phyloP scores from a whole-genome alignment of 53 echinoderm and acorn worm genomes.

The Holothuria leucospilota region DNA sequence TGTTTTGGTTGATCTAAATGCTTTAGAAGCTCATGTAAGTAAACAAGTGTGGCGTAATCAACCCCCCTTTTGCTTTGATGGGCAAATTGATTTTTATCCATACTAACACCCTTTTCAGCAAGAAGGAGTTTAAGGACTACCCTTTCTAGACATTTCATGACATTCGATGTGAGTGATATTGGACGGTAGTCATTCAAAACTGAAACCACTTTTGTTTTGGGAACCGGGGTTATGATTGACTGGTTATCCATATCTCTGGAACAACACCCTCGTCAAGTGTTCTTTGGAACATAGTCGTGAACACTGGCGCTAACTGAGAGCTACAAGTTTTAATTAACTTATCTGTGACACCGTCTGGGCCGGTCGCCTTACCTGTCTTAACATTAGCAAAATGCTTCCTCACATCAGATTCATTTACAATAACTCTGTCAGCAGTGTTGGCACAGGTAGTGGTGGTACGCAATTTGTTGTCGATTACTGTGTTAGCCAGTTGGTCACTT shows the following conservation, averaged over 20 bases:
- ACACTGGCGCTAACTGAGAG: constrained; percentile 15
- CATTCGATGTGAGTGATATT: constrained; percentile 43
- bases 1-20: constrained; percentile 26
- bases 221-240: constrained; percentile 43
- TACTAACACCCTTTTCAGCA: not conserved
- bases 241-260: constrained; percentile 29
- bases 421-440: not conserved
- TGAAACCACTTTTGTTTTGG: constrained; percentile 29
- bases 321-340: constrained; percentile 32
- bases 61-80: constrained; percentile 39
- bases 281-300: constrained; percentile 29
- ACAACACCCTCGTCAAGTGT: constrained; percentile 31
- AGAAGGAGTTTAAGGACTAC: constrained; percentile 28
- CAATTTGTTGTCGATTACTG: constrained; percentile 13
- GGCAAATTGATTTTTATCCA: constrained; percentile 37
- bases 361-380: constrained; percentile 3
- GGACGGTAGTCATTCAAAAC: constrained; percentile 37
- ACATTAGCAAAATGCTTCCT: not conserved
- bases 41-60: constrained; percentile 44
- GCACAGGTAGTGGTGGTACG: not conserved
- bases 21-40: constrained; percentile 16
- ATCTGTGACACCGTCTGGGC: constrained; percentile 2
- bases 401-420: constrained; percentile 13
- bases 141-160: constrained; percentile 58
- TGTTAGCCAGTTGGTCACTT: not conserved